Conservation (phyloP, 2,797 vertebrate genomes). For the Silurus aristotelis region DNA sequence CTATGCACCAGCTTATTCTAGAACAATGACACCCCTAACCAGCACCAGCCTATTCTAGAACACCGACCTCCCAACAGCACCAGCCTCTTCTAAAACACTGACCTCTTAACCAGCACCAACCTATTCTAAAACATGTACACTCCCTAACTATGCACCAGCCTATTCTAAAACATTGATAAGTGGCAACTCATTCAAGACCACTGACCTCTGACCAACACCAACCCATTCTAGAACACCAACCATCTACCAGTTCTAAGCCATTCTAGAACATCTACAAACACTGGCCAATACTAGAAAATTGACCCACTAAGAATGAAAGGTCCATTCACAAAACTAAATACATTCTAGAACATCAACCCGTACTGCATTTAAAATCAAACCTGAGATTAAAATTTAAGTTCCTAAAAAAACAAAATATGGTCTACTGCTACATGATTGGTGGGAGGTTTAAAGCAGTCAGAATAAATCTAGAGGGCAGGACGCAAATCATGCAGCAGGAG, state of each 20-base stretch:
- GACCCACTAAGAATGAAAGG: no score
- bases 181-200: background rate
- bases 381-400: no score
- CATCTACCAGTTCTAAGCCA: background rate
- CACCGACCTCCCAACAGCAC: background rate
- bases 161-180: background rate
- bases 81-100: background rate
- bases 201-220: background rate
- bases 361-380: no score
- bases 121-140: background rate
- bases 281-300: no score
- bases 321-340: no score
- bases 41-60: background rate
- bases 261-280: background rate
- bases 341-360: no score
- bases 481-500: no score
- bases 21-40: background rate
- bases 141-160: background rate
- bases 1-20: no score
- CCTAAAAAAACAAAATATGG: no score
- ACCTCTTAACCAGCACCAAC: background rate
- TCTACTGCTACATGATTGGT: no score
- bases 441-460: no score
- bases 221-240: background rate
- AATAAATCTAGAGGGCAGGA: no score